Conservation (phyloP, 2,113 vertebrate genomes). For the Proterorhinus semilunaris region DNA sequence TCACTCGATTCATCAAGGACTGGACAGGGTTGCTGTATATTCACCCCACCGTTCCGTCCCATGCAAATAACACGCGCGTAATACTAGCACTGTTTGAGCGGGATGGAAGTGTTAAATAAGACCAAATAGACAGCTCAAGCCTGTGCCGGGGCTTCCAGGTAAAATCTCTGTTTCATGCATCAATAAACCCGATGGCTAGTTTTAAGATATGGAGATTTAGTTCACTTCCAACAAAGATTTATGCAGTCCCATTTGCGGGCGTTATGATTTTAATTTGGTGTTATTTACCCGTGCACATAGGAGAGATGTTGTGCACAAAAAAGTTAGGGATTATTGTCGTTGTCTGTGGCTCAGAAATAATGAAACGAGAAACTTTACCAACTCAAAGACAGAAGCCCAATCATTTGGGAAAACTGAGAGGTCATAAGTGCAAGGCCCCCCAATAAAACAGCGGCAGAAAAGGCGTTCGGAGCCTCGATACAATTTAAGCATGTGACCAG, state of each 20-base stretch:
- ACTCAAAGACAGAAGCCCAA: conserved; percentile 41
- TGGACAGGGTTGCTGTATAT: conserved; percentile 41
- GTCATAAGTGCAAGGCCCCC: conserved; percentile 55
- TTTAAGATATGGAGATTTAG: conserved; percentile 17
- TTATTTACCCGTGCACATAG: background rate
- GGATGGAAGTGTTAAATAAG: background rate
- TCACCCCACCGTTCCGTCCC: conserved; percentile 5
- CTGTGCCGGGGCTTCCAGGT: conserved; percentile 15
- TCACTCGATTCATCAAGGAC: conserved; percentile 83
- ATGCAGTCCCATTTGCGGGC: too few species aligned
- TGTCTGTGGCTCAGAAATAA: conserved; percentile 14
- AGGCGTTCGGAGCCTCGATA: conserved; percentile 18
- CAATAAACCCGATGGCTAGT: conserved; percentile 18
- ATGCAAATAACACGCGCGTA: conserved; percentile 16
- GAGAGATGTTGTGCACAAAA: conserved; percentile 10
- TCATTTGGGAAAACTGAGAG: conserved; percentile 56
- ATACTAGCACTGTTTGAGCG: background rate
- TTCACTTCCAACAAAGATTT: conserved; percentile 4
- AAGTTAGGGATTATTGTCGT: conserved; percentile 25
- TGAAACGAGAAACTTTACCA: conserved; percentile 22
- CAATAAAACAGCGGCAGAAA: conserved; percentile 46
- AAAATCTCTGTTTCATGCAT: conserved; percentile 20
- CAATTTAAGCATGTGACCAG: conserved; percentile 16
- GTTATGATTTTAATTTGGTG: too few species aligned
- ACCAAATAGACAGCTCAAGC: background rate